phyloP scores from a whole-genome alignment of 2,888 invertebrate genomes.

The Amiota minor region DNA sequence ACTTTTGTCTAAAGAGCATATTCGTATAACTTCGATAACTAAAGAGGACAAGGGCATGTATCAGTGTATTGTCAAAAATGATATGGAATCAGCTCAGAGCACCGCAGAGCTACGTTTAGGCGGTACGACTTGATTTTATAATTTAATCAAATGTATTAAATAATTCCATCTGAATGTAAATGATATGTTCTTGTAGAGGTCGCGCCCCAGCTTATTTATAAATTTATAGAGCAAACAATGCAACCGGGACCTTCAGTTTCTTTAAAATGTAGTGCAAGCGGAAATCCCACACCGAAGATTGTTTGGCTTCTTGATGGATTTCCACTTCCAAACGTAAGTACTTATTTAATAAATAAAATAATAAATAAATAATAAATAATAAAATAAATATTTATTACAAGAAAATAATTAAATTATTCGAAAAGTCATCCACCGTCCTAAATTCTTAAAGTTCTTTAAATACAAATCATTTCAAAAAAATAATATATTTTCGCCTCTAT shows the following conservation, averaged over 20 bases:
- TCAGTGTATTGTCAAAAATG: conserved; percentile 89
- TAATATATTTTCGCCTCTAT: too few relatives aligned
- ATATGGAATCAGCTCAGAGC: conserved; percentile 86
- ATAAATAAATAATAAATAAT: neutral
- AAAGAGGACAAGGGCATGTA: conserved; percentile 91
- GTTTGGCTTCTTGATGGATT: conserved; percentile 85
- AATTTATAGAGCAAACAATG: conserved; percentile 85
- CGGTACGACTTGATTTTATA: conserved; percentile 75
- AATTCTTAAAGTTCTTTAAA: too few relatives aligned
- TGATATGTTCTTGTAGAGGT: conserved; percentile 76
- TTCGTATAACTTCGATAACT: conserved; percentile 79
- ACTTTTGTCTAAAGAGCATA: conserved; percentile 75
- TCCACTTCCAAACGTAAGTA: conserved; percentile 76
- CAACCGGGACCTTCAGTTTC: conserved; percentile 86
- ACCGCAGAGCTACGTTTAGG: conserved; percentile 85
- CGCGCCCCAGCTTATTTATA: conserved; percentile 82
- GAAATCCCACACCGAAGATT: conserved; percentile 85
- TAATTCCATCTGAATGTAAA: neutral
- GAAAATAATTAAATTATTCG: too few relatives aligned
- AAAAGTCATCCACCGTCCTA: too few relatives aligned
- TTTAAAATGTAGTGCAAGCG: conserved; percentile 83
- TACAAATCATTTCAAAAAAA: too few relatives aligned
- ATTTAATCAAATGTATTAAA: neutral
- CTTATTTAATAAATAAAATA: neutral
- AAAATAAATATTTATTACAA: too few relatives aligned